Conservation (phyloP, 2,888 invertebrate species). For the Tinea trinotella region DNA sequence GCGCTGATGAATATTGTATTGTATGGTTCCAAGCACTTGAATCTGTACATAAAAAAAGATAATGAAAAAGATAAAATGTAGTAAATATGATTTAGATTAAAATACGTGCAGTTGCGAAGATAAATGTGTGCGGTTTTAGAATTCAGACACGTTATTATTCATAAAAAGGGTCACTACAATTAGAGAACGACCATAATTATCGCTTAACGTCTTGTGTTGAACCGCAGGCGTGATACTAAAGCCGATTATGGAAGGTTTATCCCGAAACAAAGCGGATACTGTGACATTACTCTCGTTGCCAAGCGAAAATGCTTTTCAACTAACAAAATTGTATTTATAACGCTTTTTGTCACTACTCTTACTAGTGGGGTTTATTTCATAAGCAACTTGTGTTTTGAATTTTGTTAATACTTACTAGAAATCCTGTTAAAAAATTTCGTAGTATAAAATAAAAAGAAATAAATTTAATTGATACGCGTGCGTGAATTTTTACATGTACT, state of each 20-base stretch:
- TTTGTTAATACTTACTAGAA: no score
- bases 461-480: no score
- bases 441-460: no score
- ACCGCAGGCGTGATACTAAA: slow-evolving; percentile 34
- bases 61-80: neutral
- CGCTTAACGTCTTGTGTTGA: slow-evolving; percentile 38
- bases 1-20: no score
- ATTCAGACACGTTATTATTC: slow-evolving; percentile 18
- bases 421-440: no score
- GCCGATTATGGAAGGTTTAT: slow-evolving; percentile 27
- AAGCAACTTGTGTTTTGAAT: no score
- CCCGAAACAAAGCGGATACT: slow-evolving; percentile 24
- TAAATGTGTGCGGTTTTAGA: slow-evolving; percentile 19
- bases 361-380: no score
- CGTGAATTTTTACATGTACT: no score
- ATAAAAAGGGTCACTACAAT: slow-evolving; percentile 31
- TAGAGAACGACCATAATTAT: slow-evolving; percentile 37
- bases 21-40: no score
- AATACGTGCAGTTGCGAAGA: slow-evolving; percentile 10
- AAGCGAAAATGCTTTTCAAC: slow-evolving; percentile 1
- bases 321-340: neutral
- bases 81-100: neutral
- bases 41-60: neutral
- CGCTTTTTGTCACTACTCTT: neutral
- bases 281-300: slow-evolving; percentile 14